Evolutionary conservation across 2,888 invertebrate genomes (phyloP), one percentile per base, ranked within the genome.

Genomic region (Bembecia ichneumoniformis): DNA sequence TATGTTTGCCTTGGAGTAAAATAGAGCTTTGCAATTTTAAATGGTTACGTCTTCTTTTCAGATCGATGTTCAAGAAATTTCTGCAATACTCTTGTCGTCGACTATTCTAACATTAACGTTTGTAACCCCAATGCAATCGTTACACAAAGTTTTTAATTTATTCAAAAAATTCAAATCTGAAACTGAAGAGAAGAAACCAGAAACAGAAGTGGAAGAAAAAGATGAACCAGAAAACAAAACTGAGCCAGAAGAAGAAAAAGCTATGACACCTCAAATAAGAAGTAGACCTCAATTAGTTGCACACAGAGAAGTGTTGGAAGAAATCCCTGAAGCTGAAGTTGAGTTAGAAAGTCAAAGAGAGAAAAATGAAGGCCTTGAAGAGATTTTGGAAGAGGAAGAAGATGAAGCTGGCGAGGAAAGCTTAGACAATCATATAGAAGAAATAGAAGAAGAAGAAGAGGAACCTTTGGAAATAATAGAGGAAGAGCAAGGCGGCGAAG

Each of bases 61-160:
- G 91, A 62, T 91, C 9, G 89, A 90, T 59, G 57, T 86, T 0
- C 73, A 84, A 59, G 92, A 92, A 77, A 75, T 90, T 51, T 63
- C 71, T 10, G 62, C 73, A 17, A 89, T 92, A 51, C 52, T 91
- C 40, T 46, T 84, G 14, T 72, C 87, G 46, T 90, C 91, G 1
- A 67, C 81, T 11, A 53, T 90, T 45, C 58, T 92, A 52, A 91
- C 92, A 0, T 63, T 93, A 49, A 80, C 91, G 36, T 89, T 93
- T 51, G 90, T 93, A 60, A 87, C 90, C 58, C 93, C 93, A 3
- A 89, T 92, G 79, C 91, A 92, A 59, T 76, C 78, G 3, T 50
- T 86, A 5, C 77, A 79, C 34, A 83, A 81, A 68, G 40, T 74
- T 11, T 69, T 78, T 47, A 60, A 60, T 1, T 73, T 71, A 47